Evolutionary conservation across 2,113 vertebrate genomes (phyloP), one percentile per base, ranked within the genome.

Genomic region (Hippopotamus amphibius): DNA sequence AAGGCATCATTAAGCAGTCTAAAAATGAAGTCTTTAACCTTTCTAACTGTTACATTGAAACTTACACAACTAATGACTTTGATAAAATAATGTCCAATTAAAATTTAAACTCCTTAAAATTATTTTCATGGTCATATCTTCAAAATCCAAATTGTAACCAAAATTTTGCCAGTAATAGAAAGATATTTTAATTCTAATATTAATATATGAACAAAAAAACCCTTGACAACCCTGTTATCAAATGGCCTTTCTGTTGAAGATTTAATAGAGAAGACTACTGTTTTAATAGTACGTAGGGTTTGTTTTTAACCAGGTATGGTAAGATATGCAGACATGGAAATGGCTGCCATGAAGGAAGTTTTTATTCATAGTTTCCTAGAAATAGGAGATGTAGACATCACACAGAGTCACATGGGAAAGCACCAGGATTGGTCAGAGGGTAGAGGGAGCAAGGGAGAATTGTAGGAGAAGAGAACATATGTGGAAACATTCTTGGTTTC

Each of bases 391-490:
- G 21, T 16, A 15, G 17, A 6, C 2, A 8, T 5, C 17, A 14
- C 7, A 1, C 1, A 33, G 4, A 4, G 13, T 2, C 16, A 28
- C 59, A 22, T 0, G 11, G 12, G 5, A 22, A 68, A 37, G 41
- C 4, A 14, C 6, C 6, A 12, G 6, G 11, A 1, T 7, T 19
- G 24, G 26, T 55, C 21, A 16, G 30, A 19, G 2, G 33, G 2
- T 28, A 33, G 7, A 28, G 14, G 2, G 0, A 15, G 0, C 3
- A 43, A 53, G 5, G 4, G 4, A 4, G 30, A 65, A 11, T 5
- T 6, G 2, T 28, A 24, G 13, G 11, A n/a, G 12, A 30, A 15
- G 15, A 74, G 2, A 37, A 17, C 48, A 65, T 7, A 15, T 16
- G 12, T 2, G 19, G 30, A 16, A 72, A 33, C 3, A 1, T 21